Evolutionary conservation across 2,888 invertebrate genomes (phyloP), one percentile per base, ranked within the genome.

Genomic region (Diarsia rubi): DNA sequence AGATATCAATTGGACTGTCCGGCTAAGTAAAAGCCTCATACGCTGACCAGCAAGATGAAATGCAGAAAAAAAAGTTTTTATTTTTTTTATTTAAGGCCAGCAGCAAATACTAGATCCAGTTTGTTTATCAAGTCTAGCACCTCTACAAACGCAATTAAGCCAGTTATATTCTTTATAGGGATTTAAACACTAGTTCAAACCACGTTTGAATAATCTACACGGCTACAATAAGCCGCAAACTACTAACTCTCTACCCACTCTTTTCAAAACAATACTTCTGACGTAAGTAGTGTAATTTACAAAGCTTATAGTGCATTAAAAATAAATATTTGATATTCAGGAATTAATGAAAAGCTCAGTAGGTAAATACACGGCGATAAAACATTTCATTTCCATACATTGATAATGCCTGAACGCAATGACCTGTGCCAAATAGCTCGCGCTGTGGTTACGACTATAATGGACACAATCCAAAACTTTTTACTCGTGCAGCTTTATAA

Each of bases 391-490:
- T 87, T 87, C 84, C 88, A 88, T 89, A 88, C 83, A 88, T 91
- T 90, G 88, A 90, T 90, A 90, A 90, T 90, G 90, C 86, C 84
- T 80, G 90, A 82, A 90, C 82, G 88, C 90, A 90, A 90, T 92
- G 88, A 88, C 89, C 89, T 88, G 93, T 90, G 93, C 92, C 92
- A 92, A 93, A 92, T 92, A 89, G 93, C 92, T 90, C 88, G 87
- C 87, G 91, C 86, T 94, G 94, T 90, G 94, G 94, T 94, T 87
- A 86, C 84, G 88, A 91, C 89, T 93, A 93, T 94, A 94, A 95
- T 95, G 94, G 94, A 94, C 90, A 91, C 93, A 93, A 92, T 94
- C 94, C 95, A 95, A 94, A 95, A 93, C 90, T 91, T 90, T 92
- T 92, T 92, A 90, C 85, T 86, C 88, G 86, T 64, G 42, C 66